Base-by-base conservation (phyloP, 2,888 invertebrate species). In the Schizaphis graminum region DNA sequence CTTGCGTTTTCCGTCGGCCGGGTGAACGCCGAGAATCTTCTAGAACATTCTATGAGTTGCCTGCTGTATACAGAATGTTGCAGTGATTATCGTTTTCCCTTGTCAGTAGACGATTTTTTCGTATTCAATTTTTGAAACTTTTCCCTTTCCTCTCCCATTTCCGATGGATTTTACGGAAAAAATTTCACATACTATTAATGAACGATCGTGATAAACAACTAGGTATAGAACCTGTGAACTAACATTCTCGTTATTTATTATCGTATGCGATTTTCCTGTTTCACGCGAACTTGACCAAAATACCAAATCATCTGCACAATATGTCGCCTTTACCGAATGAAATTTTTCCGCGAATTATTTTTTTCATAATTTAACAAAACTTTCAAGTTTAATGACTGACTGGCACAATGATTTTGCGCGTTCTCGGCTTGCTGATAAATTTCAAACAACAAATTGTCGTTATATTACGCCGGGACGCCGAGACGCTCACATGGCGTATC, bases 1-100 rank as follows among this genome's bases (percentile, higher is more conserved):
- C 94, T 94, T 94, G 61, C 94, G 94, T 91, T 94, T 94, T 90
- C 28, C 2, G 28, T 35, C 24, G 28, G 41, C 13, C 7, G 28
- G 10, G 3, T 16, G 4, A 21, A 86, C 11, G 3, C 67, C 90
- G 49, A 94, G 94, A 94, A 94, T 86, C 61, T 94, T 94, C 94
- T 94, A 94, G 94, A 94, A 94, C 61, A 90, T 94, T 94, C 94
- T 3, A 53, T 28, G 26, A n/a, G 56, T 28, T 41, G 26, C 53
- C n/a, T n/a, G 41, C 1, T 5, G 41, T 13, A 86, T 94, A 94
- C 94, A 91, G 94, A 44, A 90, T 16, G 94, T n/a, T 53, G 35
- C 16, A 3, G 87, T 67, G 26, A 49, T 35, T 1, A n/a, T 16
- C 26, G 28, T 28, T 26, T 87, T 49, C 3, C n/a, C 49, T 41